Evolutionary conservation across 2,888 invertebrate genomes (phyloP).

Genomic region (Eremobia ochroleuca): DNA sequence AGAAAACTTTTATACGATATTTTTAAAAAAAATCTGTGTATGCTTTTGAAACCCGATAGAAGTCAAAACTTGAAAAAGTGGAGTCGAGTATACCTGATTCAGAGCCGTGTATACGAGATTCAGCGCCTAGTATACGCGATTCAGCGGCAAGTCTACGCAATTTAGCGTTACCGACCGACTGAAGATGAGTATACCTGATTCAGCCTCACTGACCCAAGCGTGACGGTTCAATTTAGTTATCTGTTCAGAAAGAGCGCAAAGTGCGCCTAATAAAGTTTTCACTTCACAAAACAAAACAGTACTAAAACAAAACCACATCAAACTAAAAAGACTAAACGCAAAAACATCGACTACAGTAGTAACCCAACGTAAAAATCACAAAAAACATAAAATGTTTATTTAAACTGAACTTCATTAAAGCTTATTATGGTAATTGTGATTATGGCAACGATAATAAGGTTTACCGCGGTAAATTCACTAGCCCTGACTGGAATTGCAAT

Average conservation of each 20-base stretch:
- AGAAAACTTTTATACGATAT: neutral
- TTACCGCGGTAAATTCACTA: constrained; percentile 58
- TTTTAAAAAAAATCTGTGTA: neutral
- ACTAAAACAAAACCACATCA: neutral
- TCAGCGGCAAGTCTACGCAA: neutral
- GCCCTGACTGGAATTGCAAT: constrained; percentile 52
- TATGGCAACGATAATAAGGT: constrained; percentile 56
- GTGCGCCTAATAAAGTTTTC: neutral
- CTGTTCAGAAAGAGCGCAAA: neutral
- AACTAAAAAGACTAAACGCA: neutral
- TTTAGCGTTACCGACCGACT: too few species aligned
- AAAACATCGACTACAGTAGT: constrained; percentile 28
- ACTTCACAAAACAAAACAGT: neutral
- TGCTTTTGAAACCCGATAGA: too few species aligned
- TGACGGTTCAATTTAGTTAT: too few species aligned
- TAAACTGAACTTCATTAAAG: constrained; percentile 66
- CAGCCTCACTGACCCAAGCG: too few species aligned
- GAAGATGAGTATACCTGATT: neutral
- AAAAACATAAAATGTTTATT: constrained; percentile 59
- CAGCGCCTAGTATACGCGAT: neutral
- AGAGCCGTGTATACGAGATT: too few species aligned
- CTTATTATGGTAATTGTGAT: constrained; percentile 65
- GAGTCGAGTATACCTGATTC: too few species aligned
- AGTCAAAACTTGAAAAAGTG: too few species aligned
- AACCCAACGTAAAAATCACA: constrained; percentile 22